Percentiles rank a stretch among this genome's conserved stretches.
These are phyloP conservation scores for Laothoe populi DNA, from an alignment of 2,888 invertebrate genomes.

Conservation along the genomic window DNA sequence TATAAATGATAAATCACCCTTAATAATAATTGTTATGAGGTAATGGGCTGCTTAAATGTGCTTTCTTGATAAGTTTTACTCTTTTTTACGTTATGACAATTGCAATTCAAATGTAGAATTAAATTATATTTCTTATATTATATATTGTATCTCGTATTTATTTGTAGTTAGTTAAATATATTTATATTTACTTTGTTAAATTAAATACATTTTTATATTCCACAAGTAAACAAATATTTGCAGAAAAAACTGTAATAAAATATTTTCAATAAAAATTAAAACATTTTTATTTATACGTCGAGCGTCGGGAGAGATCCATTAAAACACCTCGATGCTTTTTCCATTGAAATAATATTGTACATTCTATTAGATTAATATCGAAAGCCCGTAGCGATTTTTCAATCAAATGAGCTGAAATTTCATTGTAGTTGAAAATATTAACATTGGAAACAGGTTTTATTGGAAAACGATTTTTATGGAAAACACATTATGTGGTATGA, in stretches of 20 bases:
- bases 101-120: neutral
- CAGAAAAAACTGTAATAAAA: too few relatives aligned
- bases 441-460: conserved; percentile 26
- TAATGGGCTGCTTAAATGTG: conserved; percentile 5
- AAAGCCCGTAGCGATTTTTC: conserved; percentile 32
- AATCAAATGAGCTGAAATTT: conserved; percentile 33
- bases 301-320: neutral
- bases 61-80: neutral
- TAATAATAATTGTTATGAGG: conserved; percentile 12
- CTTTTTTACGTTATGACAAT: conserved; percentile 3
- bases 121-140: too few relatives aligned
- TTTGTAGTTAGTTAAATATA: neutral
- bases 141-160: too few relatives aligned
- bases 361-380: conserved; percentile 31
- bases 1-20: conserved; percentile 7
- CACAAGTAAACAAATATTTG: neutral
- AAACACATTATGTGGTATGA: conserved; percentile 31
- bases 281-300: neutral
- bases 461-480: conserved; percentile 29
- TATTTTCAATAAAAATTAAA: too few relatives aligned
- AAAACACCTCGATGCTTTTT: neutral
- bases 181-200: neutral
- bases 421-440: conserved; percentile 30
- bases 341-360: conserved; percentile 13
- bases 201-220: neutral